A percentile compares a stretch with the other conserved stretches of the same genome.
Evolutionary conservation across 2,797 vertebrate species (phyloP).

Genomic region (Cryptoprocta ferox): DNA sequence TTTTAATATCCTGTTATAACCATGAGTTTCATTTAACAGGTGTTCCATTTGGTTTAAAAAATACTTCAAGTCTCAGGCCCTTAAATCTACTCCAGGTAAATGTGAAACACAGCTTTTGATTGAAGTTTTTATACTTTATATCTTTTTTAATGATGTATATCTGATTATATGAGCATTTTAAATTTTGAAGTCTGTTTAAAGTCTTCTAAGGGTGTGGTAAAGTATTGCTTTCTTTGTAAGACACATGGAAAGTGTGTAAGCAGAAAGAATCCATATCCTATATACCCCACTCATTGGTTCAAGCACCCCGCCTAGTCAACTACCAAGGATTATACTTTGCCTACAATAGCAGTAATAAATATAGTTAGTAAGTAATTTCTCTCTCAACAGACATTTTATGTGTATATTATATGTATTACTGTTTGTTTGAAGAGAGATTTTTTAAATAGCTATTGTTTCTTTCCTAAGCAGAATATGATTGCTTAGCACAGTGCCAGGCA

Average conservation of each 20-base stretch:
- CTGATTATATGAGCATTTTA: slow-evolving; percentile 14
- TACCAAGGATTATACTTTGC: background rate
- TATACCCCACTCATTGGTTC: background rate
- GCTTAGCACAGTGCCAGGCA: background rate
- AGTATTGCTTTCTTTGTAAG: background rate
- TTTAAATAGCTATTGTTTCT: background rate
- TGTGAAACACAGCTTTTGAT: slow-evolving; percentile 56
- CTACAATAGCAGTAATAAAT: background rate
- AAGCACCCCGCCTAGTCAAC: background rate
- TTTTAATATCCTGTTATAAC: slow-evolving; percentile 83
- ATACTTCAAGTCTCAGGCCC: slow-evolving; percentile 92
- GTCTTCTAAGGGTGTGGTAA: background rate
- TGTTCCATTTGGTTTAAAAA: slow-evolving; percentile 95
- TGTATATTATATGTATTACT: background rate
- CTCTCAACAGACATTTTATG: background rate
- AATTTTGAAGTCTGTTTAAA: background rate
- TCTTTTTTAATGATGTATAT: slow-evolving; percentile 43
- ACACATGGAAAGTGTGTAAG: background rate
- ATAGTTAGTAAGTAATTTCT: background rate
- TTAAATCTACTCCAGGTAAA: slow-evolving; percentile 98
- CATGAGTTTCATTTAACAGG: slow-evolving; percentile 88
- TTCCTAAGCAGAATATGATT: background rate
- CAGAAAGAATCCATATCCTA: background rate
- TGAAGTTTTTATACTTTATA: slow-evolving; percentile 34
- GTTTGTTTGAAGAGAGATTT: background rate